phyloP scores from a whole-genome alignment of 2,797 vertebrate genomes.

The Phylloscopus collybita region DNA sequence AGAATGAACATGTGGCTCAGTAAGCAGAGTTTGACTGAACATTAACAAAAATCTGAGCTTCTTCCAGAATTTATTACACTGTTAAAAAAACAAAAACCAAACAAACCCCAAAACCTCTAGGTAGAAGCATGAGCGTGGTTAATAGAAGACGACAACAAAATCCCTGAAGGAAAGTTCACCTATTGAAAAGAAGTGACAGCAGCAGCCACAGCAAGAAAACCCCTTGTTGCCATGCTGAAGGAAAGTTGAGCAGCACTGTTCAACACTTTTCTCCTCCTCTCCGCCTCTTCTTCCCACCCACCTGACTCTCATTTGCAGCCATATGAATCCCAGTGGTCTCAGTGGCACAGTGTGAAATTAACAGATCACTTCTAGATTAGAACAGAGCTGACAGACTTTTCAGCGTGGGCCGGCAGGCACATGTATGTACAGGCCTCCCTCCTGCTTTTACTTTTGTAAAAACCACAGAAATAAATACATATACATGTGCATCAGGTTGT shows the following conservation, averaged over 20 bases:
- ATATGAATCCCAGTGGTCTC: neutral
- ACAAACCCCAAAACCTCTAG: neutral
- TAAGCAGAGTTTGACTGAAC: neutral
- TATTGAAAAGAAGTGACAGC: neutral
- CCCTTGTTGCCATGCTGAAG: neutral
- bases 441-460: neutral
- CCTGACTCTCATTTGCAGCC: neutral
- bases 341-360: neutral
- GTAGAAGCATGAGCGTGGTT: neutral
- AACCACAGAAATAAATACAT: neutral
- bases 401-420: neutral
- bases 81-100: neutral
- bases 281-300: neutral
- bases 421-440: neutral
- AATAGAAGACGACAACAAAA: neutral
- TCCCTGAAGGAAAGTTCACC: neutral
- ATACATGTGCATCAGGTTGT: neutral
- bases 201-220: neutral
- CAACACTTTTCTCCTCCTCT: neutral
- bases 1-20: neutral
- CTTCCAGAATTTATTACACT: neutral
- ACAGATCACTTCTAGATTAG: neutral
- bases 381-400: neutral
- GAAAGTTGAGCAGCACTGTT: neutral
- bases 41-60: neutral